These are phyloP conservation scores for Octodonta nipae DNA, from an alignment of 2,888 invertebrate genomes.

Conservation along the genomic window DNA sequence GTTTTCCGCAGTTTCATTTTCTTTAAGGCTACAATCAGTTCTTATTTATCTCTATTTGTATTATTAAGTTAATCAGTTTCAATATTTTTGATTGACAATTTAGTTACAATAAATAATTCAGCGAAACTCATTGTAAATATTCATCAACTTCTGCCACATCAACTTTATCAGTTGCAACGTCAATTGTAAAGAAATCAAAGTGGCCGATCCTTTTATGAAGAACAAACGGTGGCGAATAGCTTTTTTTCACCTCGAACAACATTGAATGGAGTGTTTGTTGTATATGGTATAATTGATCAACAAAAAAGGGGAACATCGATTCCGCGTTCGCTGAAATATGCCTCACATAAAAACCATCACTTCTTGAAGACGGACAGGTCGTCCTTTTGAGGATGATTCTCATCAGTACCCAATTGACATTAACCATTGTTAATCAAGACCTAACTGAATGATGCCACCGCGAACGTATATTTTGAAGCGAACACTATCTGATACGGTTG, in stretches of 20 bases:
- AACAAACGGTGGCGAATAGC: slow-evolving; percentile 1
- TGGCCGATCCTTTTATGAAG: neutral
- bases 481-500: slow-evolving; percentile 1
- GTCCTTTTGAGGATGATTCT: neutral
- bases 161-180: no score
- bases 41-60: no score
- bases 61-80: no score
- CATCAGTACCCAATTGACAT: slow-evolving; percentile 2
- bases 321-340: neutral
- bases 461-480: neutral
- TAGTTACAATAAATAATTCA: no score
- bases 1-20: no score
- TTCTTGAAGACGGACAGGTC: neutral
- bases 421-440: slow-evolving; percentile 2
- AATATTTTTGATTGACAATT: no score
- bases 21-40: no score
- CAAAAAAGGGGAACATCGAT: neutral
- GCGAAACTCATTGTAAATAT: no score
- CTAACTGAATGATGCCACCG: no score
- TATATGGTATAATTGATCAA: slow-evolving; percentile 1
- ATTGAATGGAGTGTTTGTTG: slow-evolving; percentile 1
- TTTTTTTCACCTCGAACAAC: neutral
- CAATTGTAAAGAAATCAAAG: slow-evolving; percentile 2
- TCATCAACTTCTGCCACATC: no score
- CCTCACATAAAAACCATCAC: neutral